Evolutionary conservation across 2,113 vertebrate species (phyloP).

Genomic region (Mirounga angustirostris): DNA sequence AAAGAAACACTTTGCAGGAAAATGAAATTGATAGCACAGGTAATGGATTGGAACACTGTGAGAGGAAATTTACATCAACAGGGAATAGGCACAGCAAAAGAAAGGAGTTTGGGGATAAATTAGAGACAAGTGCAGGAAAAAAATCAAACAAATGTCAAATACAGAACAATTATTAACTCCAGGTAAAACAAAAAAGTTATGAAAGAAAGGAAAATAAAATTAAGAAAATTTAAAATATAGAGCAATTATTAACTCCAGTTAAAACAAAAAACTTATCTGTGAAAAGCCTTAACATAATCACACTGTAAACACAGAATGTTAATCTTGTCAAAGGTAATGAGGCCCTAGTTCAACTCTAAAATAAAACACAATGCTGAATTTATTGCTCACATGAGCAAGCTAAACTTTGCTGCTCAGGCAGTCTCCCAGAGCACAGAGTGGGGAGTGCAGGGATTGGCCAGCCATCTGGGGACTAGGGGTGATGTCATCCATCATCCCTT

Average conservation of each 20-base stretch:
- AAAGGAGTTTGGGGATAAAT: background rate
- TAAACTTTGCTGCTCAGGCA: background rate
- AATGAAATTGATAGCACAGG: background rate
- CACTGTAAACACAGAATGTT: background rate
- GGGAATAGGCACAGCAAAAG: background rate
- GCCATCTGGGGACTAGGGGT: background rate
- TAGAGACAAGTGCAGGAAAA: background rate
- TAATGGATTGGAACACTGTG: background rate
- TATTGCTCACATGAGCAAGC: background rate
- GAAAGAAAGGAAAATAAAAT: background rate
- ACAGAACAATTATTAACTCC: background rate
- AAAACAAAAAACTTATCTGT: constrained; percentile 45
- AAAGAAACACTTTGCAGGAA: background rate
- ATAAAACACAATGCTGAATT: constrained; percentile 16
- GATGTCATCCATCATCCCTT: background rate
- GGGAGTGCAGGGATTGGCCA: background rate
- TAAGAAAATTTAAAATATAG: constrained; percentile 21
- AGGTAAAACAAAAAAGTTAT: background rate
- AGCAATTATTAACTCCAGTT: constrained; percentile 41
- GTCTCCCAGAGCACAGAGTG: background rate
- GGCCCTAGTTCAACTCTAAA: constrained; percentile 25
- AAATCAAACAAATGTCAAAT: background rate
- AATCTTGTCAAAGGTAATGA: background rate
- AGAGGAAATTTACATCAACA: background rate
- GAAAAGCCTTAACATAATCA: constrained; percentile 20